Conservation (phyloP, 2,888 invertebrate genomes). For the Acanthococcus lagerstroemiae region DNA sequence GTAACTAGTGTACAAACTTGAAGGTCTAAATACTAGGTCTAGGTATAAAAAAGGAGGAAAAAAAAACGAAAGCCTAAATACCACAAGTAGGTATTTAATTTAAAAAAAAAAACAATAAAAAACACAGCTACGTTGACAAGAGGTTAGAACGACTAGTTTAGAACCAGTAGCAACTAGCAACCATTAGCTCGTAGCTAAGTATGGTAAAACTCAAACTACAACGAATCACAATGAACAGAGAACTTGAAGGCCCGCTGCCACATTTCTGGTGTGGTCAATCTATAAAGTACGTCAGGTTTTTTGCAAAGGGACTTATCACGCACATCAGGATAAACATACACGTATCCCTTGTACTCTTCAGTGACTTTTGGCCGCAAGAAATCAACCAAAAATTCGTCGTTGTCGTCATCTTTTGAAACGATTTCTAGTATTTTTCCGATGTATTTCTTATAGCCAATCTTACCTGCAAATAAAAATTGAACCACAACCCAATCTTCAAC, state of each 20-base stretch:
- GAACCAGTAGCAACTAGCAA: too few relatives aligned
- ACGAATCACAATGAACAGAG: neutral
- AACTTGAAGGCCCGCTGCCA: neutral
- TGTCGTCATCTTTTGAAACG: neutral
- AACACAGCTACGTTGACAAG: too few relatives aligned
- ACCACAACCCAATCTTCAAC: neutral
- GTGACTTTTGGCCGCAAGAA: neutral
- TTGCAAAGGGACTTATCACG: neutral
- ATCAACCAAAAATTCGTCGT: neutral
- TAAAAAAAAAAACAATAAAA: too few relatives aligned
- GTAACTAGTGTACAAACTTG: too few relatives aligned
- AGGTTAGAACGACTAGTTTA: too few relatives aligned
- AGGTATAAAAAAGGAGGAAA: too few relatives aligned
- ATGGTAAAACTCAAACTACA: too few relatives aligned
- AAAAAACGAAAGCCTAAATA: too few relatives aligned
- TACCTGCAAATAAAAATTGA: neutral
- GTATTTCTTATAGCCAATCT: neutral
- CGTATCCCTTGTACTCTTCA: neutral
- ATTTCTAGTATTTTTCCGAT: neutral
- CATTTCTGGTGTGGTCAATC: neutral
- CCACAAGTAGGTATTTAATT: neutral
- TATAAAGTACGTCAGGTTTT: neutral
- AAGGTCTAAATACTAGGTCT: too few relatives aligned
- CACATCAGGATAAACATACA: neutral
- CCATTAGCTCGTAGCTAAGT: too few relatives aligned